Conservation (phyloP, 2,888 invertebrate species). For the Ariolimax columbianus region DNA sequence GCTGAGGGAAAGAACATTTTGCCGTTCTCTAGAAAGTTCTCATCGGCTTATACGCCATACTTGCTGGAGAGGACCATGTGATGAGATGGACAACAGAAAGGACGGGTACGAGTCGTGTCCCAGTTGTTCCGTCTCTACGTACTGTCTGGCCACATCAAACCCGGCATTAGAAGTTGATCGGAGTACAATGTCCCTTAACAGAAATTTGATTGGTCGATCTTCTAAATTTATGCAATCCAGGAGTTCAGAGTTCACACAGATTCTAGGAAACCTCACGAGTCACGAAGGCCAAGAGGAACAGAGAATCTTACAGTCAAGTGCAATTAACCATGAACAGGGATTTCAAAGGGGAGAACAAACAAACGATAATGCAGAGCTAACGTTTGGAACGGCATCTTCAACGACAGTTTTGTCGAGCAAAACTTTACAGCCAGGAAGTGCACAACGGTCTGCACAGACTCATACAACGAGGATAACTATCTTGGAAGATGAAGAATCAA, state of each 20-base stretch:
- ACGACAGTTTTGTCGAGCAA: not conserved
- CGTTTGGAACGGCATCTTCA: not conserved
- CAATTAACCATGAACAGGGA: not conserved
- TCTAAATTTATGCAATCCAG: conserved; percentile 24
- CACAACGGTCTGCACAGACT: not conserved
- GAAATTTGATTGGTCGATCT: conserved; percentile 40
- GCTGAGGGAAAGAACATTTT: conserved; percentile 12
- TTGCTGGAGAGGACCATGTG: conserved; percentile 1
- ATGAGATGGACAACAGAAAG: not conserved
- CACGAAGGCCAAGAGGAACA: not conserved
- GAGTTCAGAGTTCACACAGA: conserved; percentile 40
- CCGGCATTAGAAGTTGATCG: conserved; percentile 33
- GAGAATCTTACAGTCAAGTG: not conserved
- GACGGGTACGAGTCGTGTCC: conserved; percentile 44
- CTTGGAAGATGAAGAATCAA: conserved; percentile 45
- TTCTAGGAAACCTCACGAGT: conserved; percentile 17
- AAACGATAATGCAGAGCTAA: not conserved
- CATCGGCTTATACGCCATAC: not conserved
- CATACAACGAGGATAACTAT: conserved; percentile 31
- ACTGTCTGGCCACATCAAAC: not conserved
- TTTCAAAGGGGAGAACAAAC: not conserved
- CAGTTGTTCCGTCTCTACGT: conserved; percentile 10
- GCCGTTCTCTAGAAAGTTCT: conserved; percentile 6
- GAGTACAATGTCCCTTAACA: conserved; percentile 58
- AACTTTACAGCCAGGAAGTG: not conserved